These are phyloP conservation scores for Cryptocheilus praepositus DNA, from an alignment of 2,888 invertebrate species.

Conservation along the genomic window DNA sequence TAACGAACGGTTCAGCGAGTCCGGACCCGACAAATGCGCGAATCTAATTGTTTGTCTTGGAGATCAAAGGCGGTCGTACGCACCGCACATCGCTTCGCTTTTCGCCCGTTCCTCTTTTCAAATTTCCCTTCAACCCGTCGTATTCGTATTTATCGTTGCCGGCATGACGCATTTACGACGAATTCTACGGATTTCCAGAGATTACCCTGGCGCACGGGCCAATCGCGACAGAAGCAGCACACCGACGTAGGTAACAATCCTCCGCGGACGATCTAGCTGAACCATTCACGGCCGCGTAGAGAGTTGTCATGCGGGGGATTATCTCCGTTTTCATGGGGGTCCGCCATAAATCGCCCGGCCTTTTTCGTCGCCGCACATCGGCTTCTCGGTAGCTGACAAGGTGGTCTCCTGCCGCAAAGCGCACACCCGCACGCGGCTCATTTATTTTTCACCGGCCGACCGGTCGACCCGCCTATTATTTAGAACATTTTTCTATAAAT, in stretches of 20 bases:
- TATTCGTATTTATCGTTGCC: slow-evolving; percentile 11
- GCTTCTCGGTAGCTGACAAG: slow-evolving; percentile 36
- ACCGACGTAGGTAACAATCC: slow-evolving; percentile 4
- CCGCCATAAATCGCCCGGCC: slow-evolving; percentile 38
- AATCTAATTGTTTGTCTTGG: no score
- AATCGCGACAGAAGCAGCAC: slow-evolving; percentile 22
- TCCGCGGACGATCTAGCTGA: no score
- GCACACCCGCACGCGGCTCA: neutral
- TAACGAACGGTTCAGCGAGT: slow-evolving; percentile 2
- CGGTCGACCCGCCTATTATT: slow-evolving; percentile 20
- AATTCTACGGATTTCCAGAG: slow-evolving; percentile 29
- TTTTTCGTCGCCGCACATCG: slow-evolving; percentile 38
- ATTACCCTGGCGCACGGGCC: neutral
- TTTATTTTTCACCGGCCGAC: no score
- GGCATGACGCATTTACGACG: slow-evolving; percentile 1
- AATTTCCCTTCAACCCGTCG: slow-evolving; percentile 6
- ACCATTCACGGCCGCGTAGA: slow-evolving; percentile 1
- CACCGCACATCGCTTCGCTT: neutral
- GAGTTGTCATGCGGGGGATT: slow-evolving; percentile 40
- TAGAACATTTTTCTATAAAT: slow-evolving; percentile 25
- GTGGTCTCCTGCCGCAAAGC: slow-evolving; percentile 36
- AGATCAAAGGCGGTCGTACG: no score
- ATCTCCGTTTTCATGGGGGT: slow-evolving; percentile 47
- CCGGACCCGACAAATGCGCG: no score
- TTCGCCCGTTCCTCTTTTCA: neutral